Evolutionary conservation across 2,113 vertebrate genomes (phyloP), one percentile per base, ranked within the genome.

Genomic region (Odontesthes bonariensis): DNA sequence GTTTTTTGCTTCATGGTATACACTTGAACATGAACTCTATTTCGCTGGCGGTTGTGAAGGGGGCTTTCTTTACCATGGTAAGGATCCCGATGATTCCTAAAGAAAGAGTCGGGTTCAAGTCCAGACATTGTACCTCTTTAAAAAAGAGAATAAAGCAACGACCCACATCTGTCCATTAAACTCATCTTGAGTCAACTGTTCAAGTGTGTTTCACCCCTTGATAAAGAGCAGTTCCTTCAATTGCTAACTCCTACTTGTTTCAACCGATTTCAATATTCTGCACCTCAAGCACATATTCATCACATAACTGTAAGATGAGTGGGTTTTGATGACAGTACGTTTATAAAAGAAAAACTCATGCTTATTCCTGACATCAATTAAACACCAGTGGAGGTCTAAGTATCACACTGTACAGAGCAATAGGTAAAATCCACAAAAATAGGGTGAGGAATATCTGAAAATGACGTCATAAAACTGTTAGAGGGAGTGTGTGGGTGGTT

Each of bases 381-480:
- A 77, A 40, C 8, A 1, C 42, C 40, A 33, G 19, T 7, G 0
- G 73, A 38, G 19, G 62, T 35, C 31, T 79, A 73, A 19, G 73
- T 46, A 7, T 69, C 68, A 69, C 46, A 69, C 35, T 65, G 22
- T 8, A 56, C 27, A 40, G 74, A 33, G 52, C 22, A 69, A 55
- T 42, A 75, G 40, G 80, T 64, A 0, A 78, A 53, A 70, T 85
- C 82, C 49, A 77, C 51, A 16, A 66, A 77, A 51, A 67, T 5
- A 62, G 64, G 35, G 0, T 19, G 47, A 12, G n/a, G 42, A 54
- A 61, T 65, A 10, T 46, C 33, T 40, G 62, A 32, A 20, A 59
- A 6, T 1, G 49, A 17, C 3, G 8, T 6, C 5, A 40, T 14
- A 9, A 35, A 35, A 57, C 23, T 19, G 14, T 73, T n/a, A n/a